A percentile compares a stretch with the other conserved stretches of the same genome.
These are phyloP conservation scores for Temnothorax nylanderi DNA, from an alignment of 1,140 invertebrate genomes.

Conservation along the genomic window DNA sequence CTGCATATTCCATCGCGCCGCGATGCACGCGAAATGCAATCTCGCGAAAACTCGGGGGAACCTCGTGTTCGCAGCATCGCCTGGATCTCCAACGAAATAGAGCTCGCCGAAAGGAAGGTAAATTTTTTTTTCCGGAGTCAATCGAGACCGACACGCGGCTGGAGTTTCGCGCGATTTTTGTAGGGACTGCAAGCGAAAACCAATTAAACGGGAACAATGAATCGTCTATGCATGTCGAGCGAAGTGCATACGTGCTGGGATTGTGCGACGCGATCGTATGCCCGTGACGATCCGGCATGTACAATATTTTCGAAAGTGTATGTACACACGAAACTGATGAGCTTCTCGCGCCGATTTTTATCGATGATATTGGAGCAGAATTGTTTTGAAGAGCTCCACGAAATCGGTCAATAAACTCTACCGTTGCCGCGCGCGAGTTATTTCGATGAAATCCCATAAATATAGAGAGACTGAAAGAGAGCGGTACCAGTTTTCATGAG, in stretches of 20 bases:
- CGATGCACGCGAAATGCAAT: background rate
- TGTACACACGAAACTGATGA: slow-evolving; percentile 15
- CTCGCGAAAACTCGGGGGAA: background rate
- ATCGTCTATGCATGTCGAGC: slow-evolving; percentile 26
- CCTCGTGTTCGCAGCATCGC: background rate
- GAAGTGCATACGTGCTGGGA: background rate
- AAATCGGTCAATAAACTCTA: slow-evolving; percentile 25
- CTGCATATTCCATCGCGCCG: background rate
- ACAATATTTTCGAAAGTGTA: slow-evolving; percentile 17
- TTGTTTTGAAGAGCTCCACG: slow-evolving; percentile 9
- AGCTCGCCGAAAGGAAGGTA: background rate
- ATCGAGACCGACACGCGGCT: slow-evolving; percentile 18
- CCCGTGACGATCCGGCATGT: slow-evolving; percentile 15
- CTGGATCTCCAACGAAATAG: background rate
- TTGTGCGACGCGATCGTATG: background rate
- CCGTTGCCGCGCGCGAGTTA: slow-evolving; percentile 6
- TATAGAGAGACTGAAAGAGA: slow-evolving; percentile 6
- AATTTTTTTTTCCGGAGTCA: slow-evolving; percentile 1
- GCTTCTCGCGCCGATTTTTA: slow-evolving; percentile 24
- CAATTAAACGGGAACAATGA: slow-evolving; percentile 51
- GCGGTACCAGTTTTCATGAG: slow-evolving; percentile 21
- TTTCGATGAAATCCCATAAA: slow-evolving; percentile 32
- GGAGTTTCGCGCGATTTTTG: slow-evolving; percentile 24
- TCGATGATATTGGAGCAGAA: slow-evolving; percentile 14
- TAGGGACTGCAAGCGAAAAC: slow-evolving; percentile 20